Evolutionary conservation across 30 jellyfish, hydroid and myxozoan species (phyloP), one percentile per base, ranked within the genome.

Genomic region (Pelagia noctiluca): DNA sequence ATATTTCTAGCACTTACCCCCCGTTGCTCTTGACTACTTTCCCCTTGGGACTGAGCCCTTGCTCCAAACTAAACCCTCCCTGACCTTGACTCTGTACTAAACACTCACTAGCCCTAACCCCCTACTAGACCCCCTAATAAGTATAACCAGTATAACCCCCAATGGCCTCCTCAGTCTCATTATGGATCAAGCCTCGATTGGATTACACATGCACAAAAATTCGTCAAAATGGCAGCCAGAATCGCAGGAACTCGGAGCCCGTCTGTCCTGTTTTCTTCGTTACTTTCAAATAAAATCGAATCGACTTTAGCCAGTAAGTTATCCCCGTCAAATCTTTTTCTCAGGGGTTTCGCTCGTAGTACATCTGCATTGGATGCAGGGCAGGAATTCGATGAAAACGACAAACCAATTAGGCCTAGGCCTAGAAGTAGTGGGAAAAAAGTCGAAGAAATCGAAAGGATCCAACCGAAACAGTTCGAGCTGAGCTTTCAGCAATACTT

Each of bases 401-500:
- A 42, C 12, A 8, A 30, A 30, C 68, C 68, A 10, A 19, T 3
- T 52, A 52, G 68, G 68, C 68, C 68, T 52, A 52, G n/a, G n/a
- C n/a, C n/a, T n/a, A n/a, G n/a, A n/a, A n/a, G 68, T 30, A 52
- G 68, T 8, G 33, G 2, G 21, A 77, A 32, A 60, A 49, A 18
- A 12, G 28, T 77, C 0, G 88, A 57, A 21, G 88, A 77, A 19
- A 33, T 80, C 31, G 35, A 71, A 36, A 49, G 90, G 57, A 47
- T 80, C 19, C 32, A 65, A 36, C 90, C 89, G 21, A 76, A 74
- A 53, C 88, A 73, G 24, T 81, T 83, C 48, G 81, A 49, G 5
- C 65, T 93, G 28, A 63, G 86, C 48, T 93, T 93, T 81, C 96
- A 86, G 50, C 97, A 93, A 68, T 93, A 81, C 76, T 61, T 85